Evolutionary conservation across 2,113 vertebrate genomes (phyloP).

Genomic region (Gadus macrocephalus): DNA sequence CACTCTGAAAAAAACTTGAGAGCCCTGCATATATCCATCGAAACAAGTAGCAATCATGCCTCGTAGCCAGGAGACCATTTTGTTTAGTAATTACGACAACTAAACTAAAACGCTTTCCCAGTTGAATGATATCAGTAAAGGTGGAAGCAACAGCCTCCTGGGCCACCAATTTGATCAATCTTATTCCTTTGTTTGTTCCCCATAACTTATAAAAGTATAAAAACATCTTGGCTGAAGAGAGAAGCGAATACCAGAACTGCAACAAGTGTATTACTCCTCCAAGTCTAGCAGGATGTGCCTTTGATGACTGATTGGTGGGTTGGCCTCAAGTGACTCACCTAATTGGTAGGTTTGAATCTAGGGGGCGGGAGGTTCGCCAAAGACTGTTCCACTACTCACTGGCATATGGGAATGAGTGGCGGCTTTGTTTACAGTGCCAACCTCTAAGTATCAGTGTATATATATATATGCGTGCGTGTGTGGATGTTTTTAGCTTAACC

Average conservation of each 20-base stretch:
- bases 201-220: background rate
- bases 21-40: too few relatives aligned
- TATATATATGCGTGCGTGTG: conserved; percentile 1
- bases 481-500: background rate
- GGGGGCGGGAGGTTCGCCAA: conserved; percentile 1
- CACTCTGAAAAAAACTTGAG: too few relatives aligned
- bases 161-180: too few relatives aligned
- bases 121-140: too few relatives aligned
- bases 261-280: background rate
- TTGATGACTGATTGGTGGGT: conserved; percentile 49
- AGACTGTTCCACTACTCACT: conserved; percentile 30
- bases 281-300: conserved; percentile 27
- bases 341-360: conserved; percentile 38
- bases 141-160: too few relatives aligned
- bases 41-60: too few relatives aligned
- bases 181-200: too few relatives aligned
- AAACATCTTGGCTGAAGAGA: background rate
- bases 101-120: too few relatives aligned
- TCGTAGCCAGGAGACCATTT: too few relatives aligned
- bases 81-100: too few relatives aligned
- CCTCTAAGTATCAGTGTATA: background rate
- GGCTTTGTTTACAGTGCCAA: conserved; percentile 44
- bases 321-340: conserved; percentile 38
- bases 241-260: background rate
- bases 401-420: conserved; percentile 17